Evolutionary conservation across 2,888 invertebrate genomes (phyloP).

Genomic region (Drosophila pseudotalamancana): DNA sequence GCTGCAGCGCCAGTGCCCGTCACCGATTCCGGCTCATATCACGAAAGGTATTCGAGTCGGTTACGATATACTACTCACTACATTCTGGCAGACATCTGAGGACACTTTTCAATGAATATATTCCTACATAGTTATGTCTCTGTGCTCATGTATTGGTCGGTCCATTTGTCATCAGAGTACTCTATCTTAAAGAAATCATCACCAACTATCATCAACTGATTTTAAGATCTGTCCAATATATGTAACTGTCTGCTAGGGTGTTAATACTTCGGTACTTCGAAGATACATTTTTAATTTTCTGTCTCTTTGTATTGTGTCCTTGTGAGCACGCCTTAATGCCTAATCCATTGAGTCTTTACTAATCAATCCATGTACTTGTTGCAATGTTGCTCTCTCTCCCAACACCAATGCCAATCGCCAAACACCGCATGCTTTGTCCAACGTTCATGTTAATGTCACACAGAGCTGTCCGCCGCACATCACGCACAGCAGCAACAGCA

Average conservation of each 20-base stretch:
- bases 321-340: constrained; percentile 62
- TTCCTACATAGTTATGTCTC: not conserved
- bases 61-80: no score
- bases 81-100: no score
- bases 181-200: no score
- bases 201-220: no score
- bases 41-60: constrained; percentile 87
- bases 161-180: no score
- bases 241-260: not conserved
- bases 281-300: not conserved
- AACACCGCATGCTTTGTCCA: constrained; percentile 65
- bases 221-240: not conserved
- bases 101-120: no score
- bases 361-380: constrained; percentile 61
- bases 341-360: constrained; percentile 68
- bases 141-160: not conserved
- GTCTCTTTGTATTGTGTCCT: constrained; percentile 37
- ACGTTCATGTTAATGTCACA: constrained; percentile 49
- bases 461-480: constrained; percentile 82
- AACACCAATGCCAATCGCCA: no score
- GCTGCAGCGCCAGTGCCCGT: constrained; percentile 87
- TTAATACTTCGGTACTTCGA: not conserved
- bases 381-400: constrained; percentile 47
- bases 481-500: constrained; percentile 75
- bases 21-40: constrained; percentile 90